phyloP scores from a whole-genome alignment of 2,888 invertebrate species.

The Elysia crispata region DNA sequence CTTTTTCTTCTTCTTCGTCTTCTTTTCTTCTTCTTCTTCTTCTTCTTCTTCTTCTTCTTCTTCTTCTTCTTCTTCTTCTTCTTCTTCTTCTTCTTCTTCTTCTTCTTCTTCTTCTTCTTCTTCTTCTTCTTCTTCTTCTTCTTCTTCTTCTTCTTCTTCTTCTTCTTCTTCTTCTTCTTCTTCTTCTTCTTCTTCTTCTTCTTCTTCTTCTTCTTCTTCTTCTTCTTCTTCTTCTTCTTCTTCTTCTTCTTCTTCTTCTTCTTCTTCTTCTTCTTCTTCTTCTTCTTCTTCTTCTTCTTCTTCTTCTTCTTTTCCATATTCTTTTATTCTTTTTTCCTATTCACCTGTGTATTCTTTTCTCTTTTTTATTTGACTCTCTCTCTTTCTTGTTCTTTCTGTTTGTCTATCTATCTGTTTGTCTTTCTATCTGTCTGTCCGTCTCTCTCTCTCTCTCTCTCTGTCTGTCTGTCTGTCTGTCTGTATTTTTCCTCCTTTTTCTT shows the following conservation, averaged over 20 bases:
- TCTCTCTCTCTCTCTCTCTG: too few species aligned
- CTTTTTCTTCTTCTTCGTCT: too few species aligned
- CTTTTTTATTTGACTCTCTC: too few species aligned
- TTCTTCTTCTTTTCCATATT: too few species aligned
- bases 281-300: slow-evolving; percentile 35
- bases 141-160: slow-evolving; percentile 22
- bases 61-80: neutral
- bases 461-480: too few species aligned
- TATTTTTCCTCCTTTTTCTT: too few species aligned
- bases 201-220: slow-evolving; percentile 22
- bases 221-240: slow-evolving; percentile 31
- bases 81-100: neutral
- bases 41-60: neutral
- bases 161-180: slow-evolving; percentile 33
- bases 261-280: slow-evolving; percentile 36
- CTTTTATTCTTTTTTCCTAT: neutral
- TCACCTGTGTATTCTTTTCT: neutral
- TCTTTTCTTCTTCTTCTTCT: neutral
- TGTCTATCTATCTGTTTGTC: too few species aligned
- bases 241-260: slow-evolving; percentile 37
- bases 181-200: slow-evolving; percentile 33
- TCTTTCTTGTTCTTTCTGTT: too few species aligned
- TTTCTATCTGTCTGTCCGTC: too few species aligned
- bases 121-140: slow-evolving; percentile 38
- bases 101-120: slow-evolving; percentile 16